Base-by-base conservation (phyloP, 2,113 vertebrate genomes). In the Hystrix cristata region DNA sequence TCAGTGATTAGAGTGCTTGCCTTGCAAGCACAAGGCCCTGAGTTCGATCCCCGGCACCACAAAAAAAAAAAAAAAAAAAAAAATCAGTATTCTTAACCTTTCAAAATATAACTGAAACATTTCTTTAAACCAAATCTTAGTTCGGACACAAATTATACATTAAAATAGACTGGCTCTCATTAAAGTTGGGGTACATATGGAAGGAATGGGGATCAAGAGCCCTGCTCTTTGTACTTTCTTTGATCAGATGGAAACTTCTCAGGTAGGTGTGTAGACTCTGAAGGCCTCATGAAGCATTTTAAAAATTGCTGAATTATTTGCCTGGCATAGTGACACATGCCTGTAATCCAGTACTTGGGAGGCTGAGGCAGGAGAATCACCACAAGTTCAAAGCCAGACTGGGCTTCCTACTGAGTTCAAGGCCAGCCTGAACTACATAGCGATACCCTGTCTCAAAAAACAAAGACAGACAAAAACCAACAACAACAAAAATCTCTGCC, bases 121-220 rank as follows among this genome's bases (percentile, higher is more conserved):
- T 81, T 91, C 74, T 92, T 91, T n/a, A 87, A 90, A 51, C 2
- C 46, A 34, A 86, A 14, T 64, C 15, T 94, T 95, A 87, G 14
- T 62, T 80, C 62, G 64, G 79, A 90, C 23, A 60, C 2, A 67
- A 25, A 90, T 38, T 87, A 1, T 90, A 2, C 10, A 55, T 51
- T 23, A 81, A 16, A 87, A 2, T 82, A 2, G 46, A 62, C n/a
- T 83, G 43, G 29, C 12, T 90, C 9, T 90, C 60, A 79, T 80
- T 94, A 74, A 90, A 90, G 19, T 57, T 71, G 19, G 3, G 9
- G 19, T 34, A 15, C 82, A 2, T n/a, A 19, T 15, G 53, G n/a
- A 51, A 25, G 5, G 19, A 11, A 27, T 29, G 19, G 51, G 0
- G 0, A 43, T 55, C 15, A 55, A 94, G 55, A 96, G 51, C 13